Percentiles rank a stretch among this genome's conserved stretches.
Conservation (phyloP, 2,113 vertebrate species). For the Vanacampus margaritifer region DNA sequence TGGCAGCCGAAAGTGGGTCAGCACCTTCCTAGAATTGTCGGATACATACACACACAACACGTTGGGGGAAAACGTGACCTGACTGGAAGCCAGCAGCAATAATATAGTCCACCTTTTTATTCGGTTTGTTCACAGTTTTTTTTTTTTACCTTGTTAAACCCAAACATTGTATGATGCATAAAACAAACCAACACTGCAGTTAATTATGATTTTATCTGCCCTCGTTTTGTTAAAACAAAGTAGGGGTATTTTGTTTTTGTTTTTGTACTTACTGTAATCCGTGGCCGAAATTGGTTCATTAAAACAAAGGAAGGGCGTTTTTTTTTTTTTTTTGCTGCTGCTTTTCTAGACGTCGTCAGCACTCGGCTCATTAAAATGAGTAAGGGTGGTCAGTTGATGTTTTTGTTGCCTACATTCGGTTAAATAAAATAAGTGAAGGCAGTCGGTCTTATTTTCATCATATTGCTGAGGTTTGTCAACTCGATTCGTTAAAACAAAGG, state of each 20-base stretch:
- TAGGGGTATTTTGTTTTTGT: background rate
- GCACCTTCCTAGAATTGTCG: conserved; percentile 28
- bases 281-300: background rate
- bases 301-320: background rate
- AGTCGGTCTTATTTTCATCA: background rate
- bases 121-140: conserved; percentile 2
- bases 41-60: conserved; percentile 25
- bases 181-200: conserved; percentile 7
- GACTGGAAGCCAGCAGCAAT: conserved; percentile 22
- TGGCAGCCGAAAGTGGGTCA: conserved; percentile 51
- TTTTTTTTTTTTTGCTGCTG: too few relatives aligned
- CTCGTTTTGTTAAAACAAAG: background rate
- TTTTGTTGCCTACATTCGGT: background rate
- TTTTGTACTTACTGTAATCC: background rate
- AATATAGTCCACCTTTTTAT: conserved; percentile 29
- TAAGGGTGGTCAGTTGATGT: background rate
- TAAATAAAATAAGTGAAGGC: background rate
- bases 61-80: conserved; percentile 43
- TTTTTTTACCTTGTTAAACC: conserved; percentile 3
- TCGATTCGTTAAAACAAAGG: background rate
- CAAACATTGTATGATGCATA: conserved; percentile 24
- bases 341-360: too few relatives aligned
- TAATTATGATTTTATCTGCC: background rate
- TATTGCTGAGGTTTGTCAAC: background rate
- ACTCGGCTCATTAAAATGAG: too few relatives aligned